Conservation (phyloP, 2,888 invertebrate genomes). For the Nemapogon koenigi region DNA sequence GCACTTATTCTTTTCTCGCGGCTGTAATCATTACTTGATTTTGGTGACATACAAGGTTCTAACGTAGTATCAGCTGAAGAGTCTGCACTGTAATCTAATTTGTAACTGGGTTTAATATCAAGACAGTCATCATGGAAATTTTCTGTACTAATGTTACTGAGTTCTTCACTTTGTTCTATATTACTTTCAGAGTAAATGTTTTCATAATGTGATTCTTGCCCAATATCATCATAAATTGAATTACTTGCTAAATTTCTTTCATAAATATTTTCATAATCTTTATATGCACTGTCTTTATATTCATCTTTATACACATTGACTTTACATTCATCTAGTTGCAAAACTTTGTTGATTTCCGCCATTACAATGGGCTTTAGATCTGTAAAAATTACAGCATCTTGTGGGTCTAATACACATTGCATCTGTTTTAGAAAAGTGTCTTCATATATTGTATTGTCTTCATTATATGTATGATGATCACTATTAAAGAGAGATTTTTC, state of each 20-base stretch:
- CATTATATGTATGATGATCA: constrained; percentile 64
- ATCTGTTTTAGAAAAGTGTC: constrained; percentile 78
- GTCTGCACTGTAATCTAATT: neutral
- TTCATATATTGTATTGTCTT: constrained; percentile 70
- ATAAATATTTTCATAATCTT: no score
- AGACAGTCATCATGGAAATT: neutral
- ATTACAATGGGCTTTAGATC: constrained; percentile 67
- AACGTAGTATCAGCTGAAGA: neutral
- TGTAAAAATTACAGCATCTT: constrained; percentile 60
- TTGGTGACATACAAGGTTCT: neutral
- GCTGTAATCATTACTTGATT: neutral
- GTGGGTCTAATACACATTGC: constrained; percentile 65
- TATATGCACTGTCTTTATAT: constrained; percentile 1
- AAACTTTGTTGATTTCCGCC: constrained; percentile 63
- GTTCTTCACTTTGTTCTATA: neutral
- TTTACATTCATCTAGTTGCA: constrained; percentile 49
- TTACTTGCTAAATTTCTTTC: no score
- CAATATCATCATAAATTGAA: no score
- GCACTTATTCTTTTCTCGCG: constrained; percentile 22
- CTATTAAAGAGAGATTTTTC: constrained; percentile 50
- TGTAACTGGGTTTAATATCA: neutral
- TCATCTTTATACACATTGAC: neutral
- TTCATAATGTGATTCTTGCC: no score
- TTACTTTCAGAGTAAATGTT: neutral
- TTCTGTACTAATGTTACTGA: no score